phyloP scores from a whole-genome alignment of 2,113 vertebrate species.

The Corythoichthys haematopterus region DNA sequence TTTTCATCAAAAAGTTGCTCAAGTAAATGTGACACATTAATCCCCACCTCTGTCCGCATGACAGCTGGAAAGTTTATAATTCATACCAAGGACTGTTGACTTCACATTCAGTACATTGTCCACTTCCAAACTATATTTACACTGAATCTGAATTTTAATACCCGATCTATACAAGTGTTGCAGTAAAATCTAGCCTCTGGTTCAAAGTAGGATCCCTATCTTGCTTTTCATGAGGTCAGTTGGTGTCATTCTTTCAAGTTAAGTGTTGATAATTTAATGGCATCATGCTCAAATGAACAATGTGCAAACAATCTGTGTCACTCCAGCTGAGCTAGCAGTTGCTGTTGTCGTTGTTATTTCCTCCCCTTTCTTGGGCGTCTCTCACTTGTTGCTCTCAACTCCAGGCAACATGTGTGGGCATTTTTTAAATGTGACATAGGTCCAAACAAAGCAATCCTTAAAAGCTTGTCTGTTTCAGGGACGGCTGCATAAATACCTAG shows the following conservation, averaged over 20 bases:
- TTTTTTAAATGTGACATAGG: slow-evolving; percentile 24
- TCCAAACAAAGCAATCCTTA: background rate
- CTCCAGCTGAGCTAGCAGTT: slow-evolving; percentile 79
- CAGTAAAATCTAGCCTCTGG: background rate
- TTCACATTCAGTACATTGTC: slow-evolving; percentile 13
- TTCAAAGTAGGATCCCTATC: slow-evolving; percentile 14
- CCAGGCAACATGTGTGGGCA: slow-evolving; percentile 47
- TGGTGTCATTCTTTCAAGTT: slow-evolving; percentile 66
- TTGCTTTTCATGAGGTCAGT: slow-evolving; percentile 30
- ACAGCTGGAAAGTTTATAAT: slow-evolving; percentile 47
- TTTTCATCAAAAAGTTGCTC: too few relatives aligned
- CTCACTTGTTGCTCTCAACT: slow-evolving; percentile 50
- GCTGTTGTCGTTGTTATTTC: slow-evolving; percentile 48
- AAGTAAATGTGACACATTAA: too few relatives aligned
- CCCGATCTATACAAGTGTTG: background rate
- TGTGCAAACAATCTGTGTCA: slow-evolving; percentile 60
- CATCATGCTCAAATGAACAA: slow-evolving; percentile 59
- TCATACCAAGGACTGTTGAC: slow-evolving; percentile 25
- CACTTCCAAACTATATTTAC: background rate
- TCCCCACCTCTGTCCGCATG: background rate
- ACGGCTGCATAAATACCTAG: too few relatives aligned
- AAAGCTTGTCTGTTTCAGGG: background rate
- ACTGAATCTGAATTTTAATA: background rate
- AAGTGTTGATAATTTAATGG: slow-evolving; percentile 65
- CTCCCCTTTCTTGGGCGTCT: slow-evolving; percentile 37